Conservation (phyloP, 2,797 vertebrate species). For the Paramormyrops hopkinsi region DNA sequence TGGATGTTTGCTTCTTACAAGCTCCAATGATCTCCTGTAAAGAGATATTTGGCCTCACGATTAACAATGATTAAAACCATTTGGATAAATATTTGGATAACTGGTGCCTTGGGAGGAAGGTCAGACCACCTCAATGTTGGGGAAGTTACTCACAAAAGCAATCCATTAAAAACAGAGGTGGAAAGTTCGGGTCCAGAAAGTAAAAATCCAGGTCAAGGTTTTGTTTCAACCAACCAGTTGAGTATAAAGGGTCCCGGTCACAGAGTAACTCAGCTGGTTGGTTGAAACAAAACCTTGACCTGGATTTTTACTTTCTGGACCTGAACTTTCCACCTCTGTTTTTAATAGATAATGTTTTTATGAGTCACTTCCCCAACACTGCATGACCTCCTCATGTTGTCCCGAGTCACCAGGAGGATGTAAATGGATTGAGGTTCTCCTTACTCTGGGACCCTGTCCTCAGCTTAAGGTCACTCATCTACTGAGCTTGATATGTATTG, state of each 20-base stretch:
- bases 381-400: not conserved
- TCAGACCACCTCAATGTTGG: constrained; percentile 28
- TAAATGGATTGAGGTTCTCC: constrained; percentile 17
- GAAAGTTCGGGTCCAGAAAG: not conserved
- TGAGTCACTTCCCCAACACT: not conserved
- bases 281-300: not conserved
- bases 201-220: not conserved
- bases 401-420: not conserved
- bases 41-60: constrained; percentile 28
- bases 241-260: not conserved
- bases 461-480: not conserved
- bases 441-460: constrained; percentile 21
- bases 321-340: not conserved
- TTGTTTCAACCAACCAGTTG: not conserved
- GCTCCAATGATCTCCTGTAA: constrained; percentile 13
- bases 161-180: not conserved
- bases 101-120: constrained; percentile 23
- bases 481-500: not conserved
- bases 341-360: not conserved
- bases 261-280: not conserved
- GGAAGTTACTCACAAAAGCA: not conserved
- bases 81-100: constrained; percentile 34
- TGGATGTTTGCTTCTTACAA: constrained; percentile 29
- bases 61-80: constrained; percentile 37
- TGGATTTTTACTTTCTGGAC: not conserved